These are phyloP conservation scores for Acleris holmiana DNA, from an alignment of 2,888 invertebrate species.

Conservation along the genomic window DNA sequence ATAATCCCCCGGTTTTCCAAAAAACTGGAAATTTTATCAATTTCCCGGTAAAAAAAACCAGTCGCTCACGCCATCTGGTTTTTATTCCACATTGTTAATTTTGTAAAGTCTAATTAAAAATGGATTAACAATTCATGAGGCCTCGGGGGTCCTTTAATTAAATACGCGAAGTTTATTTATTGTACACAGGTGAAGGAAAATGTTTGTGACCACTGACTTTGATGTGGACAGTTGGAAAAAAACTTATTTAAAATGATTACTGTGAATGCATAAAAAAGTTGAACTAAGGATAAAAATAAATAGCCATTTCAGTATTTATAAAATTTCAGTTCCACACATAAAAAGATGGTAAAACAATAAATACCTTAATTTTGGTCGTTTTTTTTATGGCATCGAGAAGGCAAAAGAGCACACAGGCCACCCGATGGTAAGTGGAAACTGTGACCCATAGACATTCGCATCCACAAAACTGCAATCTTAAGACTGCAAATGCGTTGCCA, in stretches of 20 bases:
- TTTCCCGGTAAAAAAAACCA: slow-evolving; percentile 22
- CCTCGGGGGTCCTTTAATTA: slow-evolving; percentile 45
- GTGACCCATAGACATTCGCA: too few species aligned
- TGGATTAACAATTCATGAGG: slow-evolving; percentile 53
- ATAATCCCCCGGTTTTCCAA: slow-evolving; percentile 7
- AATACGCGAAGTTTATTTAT: slow-evolving; percentile 35
- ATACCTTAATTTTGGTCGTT: too few species aligned
- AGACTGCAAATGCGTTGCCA: too few species aligned
- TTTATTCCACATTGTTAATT: slow-evolving; percentile 45
- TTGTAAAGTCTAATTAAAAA: slow-evolving; percentile 53
- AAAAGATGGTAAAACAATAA: too few species aligned
- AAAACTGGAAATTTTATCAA: slow-evolving; percentile 30
- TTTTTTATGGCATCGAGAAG: too few species aligned
- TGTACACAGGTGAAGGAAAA: slow-evolving; percentile 24
- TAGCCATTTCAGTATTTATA: too few species aligned
- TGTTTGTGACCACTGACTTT: slow-evolving; percentile 22
- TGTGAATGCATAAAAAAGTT: too few species aligned
- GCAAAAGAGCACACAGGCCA: too few species aligned
- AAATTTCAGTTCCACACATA: too few species aligned
- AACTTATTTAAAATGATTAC: background rate
- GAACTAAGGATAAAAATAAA: too few species aligned
- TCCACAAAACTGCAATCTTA: too few species aligned
- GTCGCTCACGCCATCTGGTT: slow-evolving; percentile 27
- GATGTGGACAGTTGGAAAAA: background rate
- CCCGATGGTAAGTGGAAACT: too few species aligned